Evolutionary conservation across 1,140 invertebrate genomes (phyloP).

Genomic region (Camponotus floridanus): DNA sequence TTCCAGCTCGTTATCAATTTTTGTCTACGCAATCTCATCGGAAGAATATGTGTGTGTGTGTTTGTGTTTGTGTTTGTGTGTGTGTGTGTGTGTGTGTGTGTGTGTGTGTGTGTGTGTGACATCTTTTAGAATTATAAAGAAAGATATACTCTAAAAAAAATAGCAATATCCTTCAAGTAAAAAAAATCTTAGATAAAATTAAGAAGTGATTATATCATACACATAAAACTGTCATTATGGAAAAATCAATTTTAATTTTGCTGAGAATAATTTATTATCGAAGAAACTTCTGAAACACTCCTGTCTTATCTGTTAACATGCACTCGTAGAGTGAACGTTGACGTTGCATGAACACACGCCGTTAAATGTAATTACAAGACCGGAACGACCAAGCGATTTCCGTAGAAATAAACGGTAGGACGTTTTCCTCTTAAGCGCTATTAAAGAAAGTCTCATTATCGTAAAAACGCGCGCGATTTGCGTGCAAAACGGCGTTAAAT

Average conservation of each 20-base stretch:
- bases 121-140: too few species aligned
- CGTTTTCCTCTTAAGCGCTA: not conserved
- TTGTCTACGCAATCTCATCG: not conserved
- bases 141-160: not conserved
- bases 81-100: too few species aligned
- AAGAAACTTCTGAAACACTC: not conserved
- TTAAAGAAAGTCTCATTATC: constrained; percentile 24
- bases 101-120: too few species aligned
- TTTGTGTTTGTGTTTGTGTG: too few species aligned
- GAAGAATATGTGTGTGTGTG: too few species aligned
- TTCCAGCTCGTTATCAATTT: constrained; percentile 29
- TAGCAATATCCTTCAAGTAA: not conserved
- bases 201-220: not conserved
- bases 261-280: constrained; percentile 1
- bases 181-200: not conserved
- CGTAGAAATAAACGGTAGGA: not conserved
- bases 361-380: constrained; percentile 44
- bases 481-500: constrained; percentile 17
- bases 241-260: constrained; percentile 37
- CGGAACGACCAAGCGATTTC: constrained; percentile 32
- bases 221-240: not conserved
- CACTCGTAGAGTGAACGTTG: constrained; percentile 32
- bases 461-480: constrained; percentile 43
- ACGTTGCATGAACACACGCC: constrained; percentile 33
- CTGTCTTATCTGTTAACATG: constrained; percentile 29